Percentiles rank a stretch among this genome's conserved stretches.
These are phyloP conservation scores for Sebastes nivosus DNA, from an alignment of 2,797 vertebrate species.

Conservation along the genomic window DNA sequence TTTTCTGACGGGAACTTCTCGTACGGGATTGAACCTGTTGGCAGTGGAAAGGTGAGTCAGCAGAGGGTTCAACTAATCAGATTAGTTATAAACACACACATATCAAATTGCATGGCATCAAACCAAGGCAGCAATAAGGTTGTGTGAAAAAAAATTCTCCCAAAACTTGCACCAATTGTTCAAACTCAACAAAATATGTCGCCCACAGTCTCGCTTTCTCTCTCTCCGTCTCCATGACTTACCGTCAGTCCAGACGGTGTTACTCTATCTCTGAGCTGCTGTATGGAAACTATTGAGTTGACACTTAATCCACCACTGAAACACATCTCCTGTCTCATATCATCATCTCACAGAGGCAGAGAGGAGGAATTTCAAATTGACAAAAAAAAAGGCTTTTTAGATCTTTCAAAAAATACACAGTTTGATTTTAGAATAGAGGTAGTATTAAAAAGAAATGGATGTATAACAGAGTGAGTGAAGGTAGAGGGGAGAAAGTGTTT, in stretches of 20 bases:
- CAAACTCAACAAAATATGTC: background rate
- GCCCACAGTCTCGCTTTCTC: background rate
- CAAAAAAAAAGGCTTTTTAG: background rate
- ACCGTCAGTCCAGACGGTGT: conserved; percentile 27
- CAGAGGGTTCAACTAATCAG: too few species aligned
- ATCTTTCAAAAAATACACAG: background rate
- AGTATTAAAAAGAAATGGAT: conserved; percentile 4
- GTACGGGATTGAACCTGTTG: conserved; percentile 87
- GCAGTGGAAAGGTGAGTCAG: conserved; percentile 71
- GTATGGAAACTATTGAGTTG: conserved; percentile 60
- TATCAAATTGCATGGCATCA: background rate
- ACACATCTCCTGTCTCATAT: conserved; percentile 14
- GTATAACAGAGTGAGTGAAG: background rate
- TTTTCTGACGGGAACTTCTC: conserved; percentile 91
- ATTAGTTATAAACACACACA: background rate
- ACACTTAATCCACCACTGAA: conserved; percentile 53
- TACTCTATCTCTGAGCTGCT: conserved; percentile 54
- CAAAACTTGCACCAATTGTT: background rate
- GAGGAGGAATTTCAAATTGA: background rate
- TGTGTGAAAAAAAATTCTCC: background rate
- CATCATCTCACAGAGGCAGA: background rate
- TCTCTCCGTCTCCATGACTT: conserved; percentile 3
- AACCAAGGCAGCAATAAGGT: background rate
- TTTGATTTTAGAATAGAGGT: conserved; percentile 1
- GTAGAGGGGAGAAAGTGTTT: conserved; percentile 16